Conservation (phyloP, 2,797 vertebrate species). For the Rachycentron canadum region DNA sequence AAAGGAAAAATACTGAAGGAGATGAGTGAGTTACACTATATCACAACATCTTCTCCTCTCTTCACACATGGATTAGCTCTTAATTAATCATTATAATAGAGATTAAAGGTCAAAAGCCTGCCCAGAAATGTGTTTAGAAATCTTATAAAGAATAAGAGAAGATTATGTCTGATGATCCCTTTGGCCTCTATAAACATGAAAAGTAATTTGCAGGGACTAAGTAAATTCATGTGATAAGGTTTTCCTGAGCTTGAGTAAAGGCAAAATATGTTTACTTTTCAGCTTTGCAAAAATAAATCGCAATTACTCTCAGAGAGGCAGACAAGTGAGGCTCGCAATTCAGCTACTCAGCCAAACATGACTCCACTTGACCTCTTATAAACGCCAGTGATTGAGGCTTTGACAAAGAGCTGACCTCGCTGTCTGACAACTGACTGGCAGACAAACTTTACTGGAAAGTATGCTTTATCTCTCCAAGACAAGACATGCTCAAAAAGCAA, state of each 20-base stretch:
- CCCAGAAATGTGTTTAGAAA: background rate
- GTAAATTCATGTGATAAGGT: background rate
- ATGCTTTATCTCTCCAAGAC: conserved; percentile 51
- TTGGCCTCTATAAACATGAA: background rate
- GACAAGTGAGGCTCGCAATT: conserved; percentile 39
- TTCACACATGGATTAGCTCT: background rate
- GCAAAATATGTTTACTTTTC: conserved; percentile 67
- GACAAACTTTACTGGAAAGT: conserved; percentile 37
- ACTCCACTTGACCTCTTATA: conserved; percentile 70
- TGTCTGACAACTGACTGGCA: conserved; percentile 49
- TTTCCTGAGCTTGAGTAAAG: conserved; percentile 45
- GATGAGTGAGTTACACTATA: no score
- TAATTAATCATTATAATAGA: background rate
- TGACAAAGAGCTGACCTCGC: conserved; percentile 61
- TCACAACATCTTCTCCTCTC: background rate
- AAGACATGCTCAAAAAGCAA: conserved; percentile 57
- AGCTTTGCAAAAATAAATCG: conserved; percentile 72
- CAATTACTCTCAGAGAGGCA: conserved; percentile 54
- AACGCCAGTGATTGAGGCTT: conserved; percentile 69
- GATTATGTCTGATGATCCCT: background rate
- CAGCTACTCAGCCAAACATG: conserved; percentile 59
- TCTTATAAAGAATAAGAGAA: background rate
- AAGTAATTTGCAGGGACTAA: no score
- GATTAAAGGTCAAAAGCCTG: background rate
- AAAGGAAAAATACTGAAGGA: background rate